phyloP scores from a whole-genome alignment of 2,113 vertebrate genomes.

The Hassar affinis region DNA sequence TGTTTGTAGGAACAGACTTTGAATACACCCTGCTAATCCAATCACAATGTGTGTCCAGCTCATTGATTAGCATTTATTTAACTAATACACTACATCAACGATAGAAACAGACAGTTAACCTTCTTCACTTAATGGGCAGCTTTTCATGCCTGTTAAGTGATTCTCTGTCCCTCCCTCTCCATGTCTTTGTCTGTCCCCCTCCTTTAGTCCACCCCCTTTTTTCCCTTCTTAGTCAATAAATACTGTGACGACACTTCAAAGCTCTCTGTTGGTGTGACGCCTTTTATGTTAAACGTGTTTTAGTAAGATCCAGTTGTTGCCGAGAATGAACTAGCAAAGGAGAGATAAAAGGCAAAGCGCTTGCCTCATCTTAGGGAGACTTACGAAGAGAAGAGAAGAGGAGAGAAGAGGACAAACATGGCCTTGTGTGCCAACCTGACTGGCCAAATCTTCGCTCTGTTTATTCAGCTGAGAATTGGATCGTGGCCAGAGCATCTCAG shows the following conservation, averaged over 20 bases:
- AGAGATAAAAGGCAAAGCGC: slow-evolving; percentile 16
- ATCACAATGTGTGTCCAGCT: slow-evolving; percentile 12
- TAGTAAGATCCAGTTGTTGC: slow-evolving; percentile 36
- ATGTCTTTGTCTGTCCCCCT: not conserved
- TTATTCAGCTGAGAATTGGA: slow-evolving; percentile 87
- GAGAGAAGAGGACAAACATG: slow-evolving; percentile 69
- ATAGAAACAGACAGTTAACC: slow-evolving; percentile 30
- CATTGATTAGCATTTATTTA: slow-evolving; percentile 25
- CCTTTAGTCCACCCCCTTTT: slow-evolving; percentile 8
- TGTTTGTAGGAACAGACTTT: not conserved
- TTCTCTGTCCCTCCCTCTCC: slow-evolving; percentile 33
- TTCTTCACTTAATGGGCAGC: slow-evolving; percentile 35
- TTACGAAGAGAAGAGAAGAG: slow-evolving; percentile 42
- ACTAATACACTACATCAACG: slow-evolving; percentile 12
- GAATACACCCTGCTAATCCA: not conserved
- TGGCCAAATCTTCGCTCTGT: slow-evolving; percentile 76
- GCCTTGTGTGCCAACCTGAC: slow-evolving; percentile 72
- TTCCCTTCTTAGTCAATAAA: slow-evolving; percentile 44
- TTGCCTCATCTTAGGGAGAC: slow-evolving; percentile 6
- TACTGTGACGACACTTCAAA: slow-evolving; percentile 50
- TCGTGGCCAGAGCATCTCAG: slow-evolving; percentile 79
- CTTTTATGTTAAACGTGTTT: slow-evolving; percentile 47
- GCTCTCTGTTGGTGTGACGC: slow-evolving; percentile 38
- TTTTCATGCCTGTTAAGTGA: slow-evolving; percentile 39
- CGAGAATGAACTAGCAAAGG: slow-evolving; percentile 22